These are phyloP conservation scores for Callionymus lyra DNA, from an alignment of 2,113 vertebrate species.

Conservation along the genomic window DNA sequence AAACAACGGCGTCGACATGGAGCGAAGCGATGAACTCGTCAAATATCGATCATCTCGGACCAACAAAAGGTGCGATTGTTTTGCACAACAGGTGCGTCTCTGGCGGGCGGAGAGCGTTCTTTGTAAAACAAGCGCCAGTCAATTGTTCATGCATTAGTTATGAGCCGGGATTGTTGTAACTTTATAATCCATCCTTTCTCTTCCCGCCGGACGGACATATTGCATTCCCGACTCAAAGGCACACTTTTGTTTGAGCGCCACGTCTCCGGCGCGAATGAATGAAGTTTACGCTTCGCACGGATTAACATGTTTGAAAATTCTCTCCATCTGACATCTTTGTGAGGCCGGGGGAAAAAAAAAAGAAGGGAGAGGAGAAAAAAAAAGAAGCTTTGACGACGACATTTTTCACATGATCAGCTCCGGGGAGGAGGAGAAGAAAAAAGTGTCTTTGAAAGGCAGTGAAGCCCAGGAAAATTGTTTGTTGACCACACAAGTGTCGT, in stretches of 20 bases:
- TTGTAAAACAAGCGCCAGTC: constrained; percentile 19
- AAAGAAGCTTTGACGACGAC: constrained; percentile 64
- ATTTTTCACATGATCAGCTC: constrained; percentile 71
- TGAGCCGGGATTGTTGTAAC: constrained; percentile 18
- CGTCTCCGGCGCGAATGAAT: constrained; percentile 49
- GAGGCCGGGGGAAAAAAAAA: no score
- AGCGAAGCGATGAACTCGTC: no score
- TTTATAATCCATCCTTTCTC: constrained; percentile 30
- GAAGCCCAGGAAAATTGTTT: constrained; percentile 77
- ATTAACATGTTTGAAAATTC: constrained; percentile 71
- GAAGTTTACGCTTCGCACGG: constrained; percentile 51
- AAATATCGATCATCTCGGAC: no score
- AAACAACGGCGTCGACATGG: no score
- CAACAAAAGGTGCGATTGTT: constrained; percentile 4
- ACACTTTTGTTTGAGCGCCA: constrained; percentile 48
- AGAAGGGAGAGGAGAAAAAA: no score
- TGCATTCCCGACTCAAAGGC: constrained; percentile 42
- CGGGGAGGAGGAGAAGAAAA: constrained; percentile 41
- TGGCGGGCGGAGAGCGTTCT: constrained; percentile 25
- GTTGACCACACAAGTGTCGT: constrained; percentile 70
- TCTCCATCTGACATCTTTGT: constrained; percentile 70
- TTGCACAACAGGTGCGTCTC: constrained; percentile 37
- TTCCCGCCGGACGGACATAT: constrained; percentile 27
- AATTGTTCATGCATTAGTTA: constrained; percentile 14
- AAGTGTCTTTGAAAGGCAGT: constrained; percentile 71